Conservation (phyloP, 2,888 invertebrate species). For the Chloromyia formosa region DNA sequence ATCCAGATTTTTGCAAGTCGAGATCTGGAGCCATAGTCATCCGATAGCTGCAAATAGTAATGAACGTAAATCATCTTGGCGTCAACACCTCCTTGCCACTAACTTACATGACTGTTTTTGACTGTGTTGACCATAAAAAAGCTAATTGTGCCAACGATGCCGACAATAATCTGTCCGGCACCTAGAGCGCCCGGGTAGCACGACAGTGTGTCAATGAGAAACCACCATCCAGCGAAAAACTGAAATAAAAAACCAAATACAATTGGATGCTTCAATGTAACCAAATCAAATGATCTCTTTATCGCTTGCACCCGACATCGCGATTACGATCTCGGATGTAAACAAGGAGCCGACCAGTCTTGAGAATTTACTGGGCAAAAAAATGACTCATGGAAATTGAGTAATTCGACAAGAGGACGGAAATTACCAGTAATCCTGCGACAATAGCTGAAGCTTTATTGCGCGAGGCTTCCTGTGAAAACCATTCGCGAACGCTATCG, state of each 20-base stretch:
- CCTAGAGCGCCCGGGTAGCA: conserved; percentile 77
- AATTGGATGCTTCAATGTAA: background rate
- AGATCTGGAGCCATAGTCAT: conserved; percentile 61
- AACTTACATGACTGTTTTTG: conserved; percentile 84
- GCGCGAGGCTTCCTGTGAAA: conserved; percentile 86
- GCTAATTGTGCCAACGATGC: conserved; percentile 92
- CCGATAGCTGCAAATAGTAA: conserved; percentile 42
- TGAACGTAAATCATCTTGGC: background rate
- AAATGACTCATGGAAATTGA: conserved; percentile 39
- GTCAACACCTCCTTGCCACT: background rate
- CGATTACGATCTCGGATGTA: conserved; percentile 43
- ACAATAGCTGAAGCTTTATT: conserved; percentile 87
- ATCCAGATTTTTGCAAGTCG: conserved; percentile 93
- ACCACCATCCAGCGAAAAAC: conserved; percentile 99
- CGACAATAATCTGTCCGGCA: conserved; percentile 90
- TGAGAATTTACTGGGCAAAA: background rate
- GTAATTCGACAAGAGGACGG: background rate
- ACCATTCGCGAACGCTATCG: conserved; percentile 80
- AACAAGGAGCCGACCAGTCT: conserved; percentile 25
- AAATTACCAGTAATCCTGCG: conserved; percentile 85
- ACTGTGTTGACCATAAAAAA: conserved; percentile 98
- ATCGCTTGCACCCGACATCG: background rate
- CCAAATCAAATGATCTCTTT: background rate
- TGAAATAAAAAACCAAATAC: conserved; percentile 61
- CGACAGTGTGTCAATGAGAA: conserved; percentile 92